A percentile compares a stretch with the other conserved stretches of the same genome.
Conservation (phyloP, 2,888 invertebrate species). For the Chamaedrilus cognettii region DNA sequence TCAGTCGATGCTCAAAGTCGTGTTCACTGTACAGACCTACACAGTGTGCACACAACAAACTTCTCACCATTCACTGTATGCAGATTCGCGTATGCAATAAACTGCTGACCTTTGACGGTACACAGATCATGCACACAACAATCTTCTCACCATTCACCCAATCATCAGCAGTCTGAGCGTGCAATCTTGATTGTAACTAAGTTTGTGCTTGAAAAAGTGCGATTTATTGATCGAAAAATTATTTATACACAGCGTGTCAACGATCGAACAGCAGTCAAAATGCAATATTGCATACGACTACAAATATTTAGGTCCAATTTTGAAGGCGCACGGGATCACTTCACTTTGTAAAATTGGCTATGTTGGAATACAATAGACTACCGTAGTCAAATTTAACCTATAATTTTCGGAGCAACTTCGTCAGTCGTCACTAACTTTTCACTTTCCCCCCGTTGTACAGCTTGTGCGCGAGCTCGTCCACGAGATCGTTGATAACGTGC, state of each 20-base stretch:
- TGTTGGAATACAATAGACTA: not conserved
- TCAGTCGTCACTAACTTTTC: slow-evolving; percentile 27
- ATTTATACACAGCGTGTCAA: too few relatives aligned
- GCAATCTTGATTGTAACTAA: too few relatives aligned
- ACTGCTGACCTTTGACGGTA: too few relatives aligned
- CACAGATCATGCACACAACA: too few relatives aligned
- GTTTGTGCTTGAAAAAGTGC: too few relatives aligned
- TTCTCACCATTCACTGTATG: too few relatives aligned
- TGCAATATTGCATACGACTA: too few relatives aligned
- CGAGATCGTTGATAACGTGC: slow-evolving; percentile 30
- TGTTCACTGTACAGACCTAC: slow-evolving; percentile 48
- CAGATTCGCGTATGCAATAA: too few relatives aligned
- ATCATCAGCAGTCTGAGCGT: too few relatives aligned
- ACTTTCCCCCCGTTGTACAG: slow-evolving; percentile 37
- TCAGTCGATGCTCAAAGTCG: slow-evolving; percentile 50
- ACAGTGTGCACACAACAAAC: not conserved
- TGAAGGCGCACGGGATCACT: too few relatives aligned
- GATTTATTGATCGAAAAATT: too few relatives aligned
- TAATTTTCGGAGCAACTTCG: not conserved
- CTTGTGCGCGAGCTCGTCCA: slow-evolving; percentile 38
- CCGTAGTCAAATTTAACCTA: not conserved
- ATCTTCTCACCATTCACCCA: too few relatives aligned
- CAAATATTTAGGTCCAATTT: not conserved
- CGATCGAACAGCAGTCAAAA: not conserved
- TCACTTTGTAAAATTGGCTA: not conserved